Evolutionary conservation across 1,140 invertebrate species (phyloP).

Genomic region (Rhizoglyphus robini): DNA sequence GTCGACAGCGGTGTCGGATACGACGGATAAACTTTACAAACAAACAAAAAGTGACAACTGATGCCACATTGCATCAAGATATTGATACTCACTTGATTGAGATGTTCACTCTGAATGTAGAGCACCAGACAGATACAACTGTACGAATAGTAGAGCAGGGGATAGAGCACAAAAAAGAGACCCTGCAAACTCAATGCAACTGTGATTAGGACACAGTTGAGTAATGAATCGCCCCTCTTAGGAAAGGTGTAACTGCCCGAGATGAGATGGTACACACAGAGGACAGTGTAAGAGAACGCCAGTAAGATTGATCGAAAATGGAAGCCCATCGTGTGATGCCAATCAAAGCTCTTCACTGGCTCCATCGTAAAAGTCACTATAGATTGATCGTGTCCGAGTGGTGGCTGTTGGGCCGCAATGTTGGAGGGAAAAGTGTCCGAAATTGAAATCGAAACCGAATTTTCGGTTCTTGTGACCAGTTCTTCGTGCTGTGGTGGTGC

Average conservation of each 20-base stretch:
- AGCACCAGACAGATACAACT: background rate
- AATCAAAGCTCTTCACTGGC: background rate
- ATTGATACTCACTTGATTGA: too few relatives aligned
- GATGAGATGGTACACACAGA: background rate
- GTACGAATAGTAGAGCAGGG: background rate
- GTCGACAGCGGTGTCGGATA: background rate
- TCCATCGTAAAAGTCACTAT: background rate
- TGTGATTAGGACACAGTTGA: background rate
- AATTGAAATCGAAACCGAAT: too few relatives aligned
- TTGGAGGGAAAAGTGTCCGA: background rate
- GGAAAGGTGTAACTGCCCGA: background rate
- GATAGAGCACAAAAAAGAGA: background rate
- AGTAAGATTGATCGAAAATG: background rate
- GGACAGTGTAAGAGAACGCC: background rate
- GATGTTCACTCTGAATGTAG: background rate
- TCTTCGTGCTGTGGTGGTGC: too few relatives aligned
- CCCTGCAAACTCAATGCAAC: background rate
- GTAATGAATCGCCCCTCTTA: background rate
- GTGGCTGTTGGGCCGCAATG: background rate
- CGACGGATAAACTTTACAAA: background rate
- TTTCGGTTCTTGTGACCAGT: too few relatives aligned
- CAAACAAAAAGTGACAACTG: too few relatives aligned
- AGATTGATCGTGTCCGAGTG: background rate
- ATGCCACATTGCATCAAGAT: too few relatives aligned
- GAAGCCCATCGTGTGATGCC: background rate